Evolutionary conservation across 2,888 invertebrate species (phyloP), one percentile per base, ranked within the genome.

Genomic region (Ischnus inquisitorius): DNA sequence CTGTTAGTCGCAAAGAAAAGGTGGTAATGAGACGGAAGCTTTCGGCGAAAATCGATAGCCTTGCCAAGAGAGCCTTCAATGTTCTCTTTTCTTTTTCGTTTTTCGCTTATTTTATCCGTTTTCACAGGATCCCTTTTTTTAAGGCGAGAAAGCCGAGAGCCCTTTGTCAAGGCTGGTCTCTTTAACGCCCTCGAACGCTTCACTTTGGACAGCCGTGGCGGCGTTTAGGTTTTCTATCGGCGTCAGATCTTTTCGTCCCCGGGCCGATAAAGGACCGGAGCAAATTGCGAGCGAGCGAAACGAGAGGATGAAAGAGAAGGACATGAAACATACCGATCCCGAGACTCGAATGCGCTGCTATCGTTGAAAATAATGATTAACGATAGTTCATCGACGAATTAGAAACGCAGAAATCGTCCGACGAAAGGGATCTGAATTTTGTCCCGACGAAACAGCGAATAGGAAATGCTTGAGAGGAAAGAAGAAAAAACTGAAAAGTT

Each of bases 41-140:
- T 82, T 86, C 84, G 85, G 57, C 3, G 88, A 87, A 86, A 91
- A 91, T 92, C 92, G 91, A 92, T 92, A 91, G 77, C 88, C 89
- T 87, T 89, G 86, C 57, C 62, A 54, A 83, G 84, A 86, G 87
- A 87, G 65, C 1, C 71, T 76, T 86, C 64, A 83, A 75, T 69
- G 67, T 76, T 64, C 74, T 69, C 69, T 82, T 82, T 71, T 69
- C 64, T 54, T 84, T 83, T 87, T 86, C 77, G 76, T 74, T 85
- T 60, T 87, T 86, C 77, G 76, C 76, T 85, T 60, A 78, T 85
- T 84, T 76, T 86, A 78, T 84, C 80, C 84, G 79, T 76, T 78
- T 72, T 76, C 82, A 69, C 80, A 79, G 72, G 67, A 86, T 82
- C 85, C 85, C 84, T 82, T 78, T 86, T 83, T 82, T 74, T 75